Evolutionary conservation across 2,113 vertebrate genomes (phyloP).

Genomic region (Corythoichthys intestinalis): DNA sequence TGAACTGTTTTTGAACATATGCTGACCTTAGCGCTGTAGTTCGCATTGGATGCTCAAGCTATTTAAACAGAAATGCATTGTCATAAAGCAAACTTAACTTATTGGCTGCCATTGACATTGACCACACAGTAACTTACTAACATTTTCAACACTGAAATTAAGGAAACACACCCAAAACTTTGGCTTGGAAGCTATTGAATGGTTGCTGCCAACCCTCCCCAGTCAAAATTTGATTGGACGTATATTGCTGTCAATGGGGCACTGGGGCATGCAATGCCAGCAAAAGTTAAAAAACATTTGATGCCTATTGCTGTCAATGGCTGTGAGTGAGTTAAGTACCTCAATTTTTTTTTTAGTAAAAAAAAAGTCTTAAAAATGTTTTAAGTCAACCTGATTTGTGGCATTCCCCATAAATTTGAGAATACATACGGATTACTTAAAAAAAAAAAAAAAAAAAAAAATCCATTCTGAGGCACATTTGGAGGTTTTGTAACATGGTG

Average conservation of each 20-base stretch:
- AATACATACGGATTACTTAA: neutral
- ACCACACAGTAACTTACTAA: too few relatives aligned
- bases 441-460: neutral
- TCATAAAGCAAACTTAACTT: too few relatives aligned
- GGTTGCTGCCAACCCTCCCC: too few relatives aligned
- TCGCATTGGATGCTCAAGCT: slow-evolving; percentile 14
- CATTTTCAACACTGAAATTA: too few relatives aligned
- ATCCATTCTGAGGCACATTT: slow-evolving; percentile 12
- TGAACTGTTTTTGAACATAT: slow-evolving; percentile 10
- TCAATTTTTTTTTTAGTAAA: neutral
- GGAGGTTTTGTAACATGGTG: neutral
- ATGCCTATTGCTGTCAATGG: too few relatives aligned
- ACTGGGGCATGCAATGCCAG: too few relatives aligned
- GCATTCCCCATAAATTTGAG: neutral
- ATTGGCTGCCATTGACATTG: too few relatives aligned
- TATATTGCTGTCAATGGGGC: too few relatives aligned
- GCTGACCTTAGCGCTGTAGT: slow-evolving; percentile 20
- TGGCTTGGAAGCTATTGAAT: too few relatives aligned
- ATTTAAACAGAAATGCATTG: neutral
- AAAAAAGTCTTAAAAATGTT: neutral
- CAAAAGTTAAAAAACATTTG: too few relatives aligned
- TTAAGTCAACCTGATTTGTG: neutral
- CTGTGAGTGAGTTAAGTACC: neutral
- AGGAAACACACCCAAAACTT: too few relatives aligned
- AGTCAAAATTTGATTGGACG: too few relatives aligned